Base-by-base conservation (phyloP, 2,888 invertebrate species). In the Saturnia japonica region DNA sequence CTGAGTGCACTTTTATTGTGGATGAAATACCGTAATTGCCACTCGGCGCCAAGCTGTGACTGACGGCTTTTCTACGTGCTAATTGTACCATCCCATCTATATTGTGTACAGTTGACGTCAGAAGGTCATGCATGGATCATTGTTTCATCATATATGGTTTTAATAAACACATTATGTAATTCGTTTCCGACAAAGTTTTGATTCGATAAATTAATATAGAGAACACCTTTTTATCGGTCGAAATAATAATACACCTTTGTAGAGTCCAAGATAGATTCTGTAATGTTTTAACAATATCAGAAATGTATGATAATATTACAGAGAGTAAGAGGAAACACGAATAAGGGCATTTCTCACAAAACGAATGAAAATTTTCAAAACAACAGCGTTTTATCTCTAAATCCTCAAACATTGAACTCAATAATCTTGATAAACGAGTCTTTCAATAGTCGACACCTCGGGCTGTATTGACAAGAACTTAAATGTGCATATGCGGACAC, bases 351-450 rank as follows among this genome's bases (percentile, higher is more conserved):
- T 67, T 62, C 73, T 81, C 76, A 84, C 85, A 86, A 86, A 88
- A 85, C 85, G 80, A 72, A 70, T 84, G 80, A 54, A 91, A 88
- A 89, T 89, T 91, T 90, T 88, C 90, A 86, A 93, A 93, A 93
- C 91, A 93, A 91, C 91, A 85, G 86, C 89, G 88, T 88, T 89
- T 89, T 90, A 90, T 91, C 90, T 90, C 90, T 90, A 89, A 88
- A 91, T 91, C 87, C 89, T 87, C 87, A 83, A 88, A 89, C 28
- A 60, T 60, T n/a, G n/a, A 60, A 28, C 88, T 88, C 86, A 84
- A 89, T 93, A 93, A 92, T 93, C 93, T 89, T 93, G 93, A 93
- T 91, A 93, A 93, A 93, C 92, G 88, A 90, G 93, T 93, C 89
- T 88, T 88, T 88, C 83, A 89, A 88, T 54, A 12, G 43, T 88